These are phyloP conservation scores for Dinomys branickii DNA, from an alignment of 2,113 vertebrate species.

Conservation along the genomic window DNA sequence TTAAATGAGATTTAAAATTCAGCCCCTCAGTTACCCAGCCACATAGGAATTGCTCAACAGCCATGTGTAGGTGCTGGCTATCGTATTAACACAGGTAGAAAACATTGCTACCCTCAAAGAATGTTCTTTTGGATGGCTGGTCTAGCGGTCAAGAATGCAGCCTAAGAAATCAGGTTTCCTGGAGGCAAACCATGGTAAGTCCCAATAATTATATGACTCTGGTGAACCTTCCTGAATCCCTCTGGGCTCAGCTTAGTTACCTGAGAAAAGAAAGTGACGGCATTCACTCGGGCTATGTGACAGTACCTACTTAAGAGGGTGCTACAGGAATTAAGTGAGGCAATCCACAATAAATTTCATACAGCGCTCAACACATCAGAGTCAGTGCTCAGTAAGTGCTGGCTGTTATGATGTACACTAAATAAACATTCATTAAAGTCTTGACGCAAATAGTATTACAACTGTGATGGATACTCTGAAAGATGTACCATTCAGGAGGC, in stretches of 20 bases:
- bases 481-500: not conserved
- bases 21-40: not conserved
- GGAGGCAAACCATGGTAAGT: not conserved
- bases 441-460: not conserved
- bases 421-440: not conserved
- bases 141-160: not conserved
- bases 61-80: not conserved
- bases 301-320: not conserved
- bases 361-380: not conserved
- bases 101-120: not conserved
- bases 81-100: not conserved
- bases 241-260: not conserved
- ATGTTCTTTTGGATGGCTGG: not conserved
- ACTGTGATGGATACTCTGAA: not conserved
- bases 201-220: not conserved
- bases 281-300: not conserved
- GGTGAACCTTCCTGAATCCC: not conserved
- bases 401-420: not conserved
- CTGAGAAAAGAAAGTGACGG: not conserved
- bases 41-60: not conserved
- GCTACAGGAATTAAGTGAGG: conserved; percentile 28
- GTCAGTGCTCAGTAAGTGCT: not conserved
- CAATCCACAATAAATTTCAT: not conserved
- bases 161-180: not conserved
- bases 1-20: not conserved